Evolutionary conservation across 2,113 vertebrate genomes (phyloP).

Genomic region (Propithecus coquereli): DNA sequence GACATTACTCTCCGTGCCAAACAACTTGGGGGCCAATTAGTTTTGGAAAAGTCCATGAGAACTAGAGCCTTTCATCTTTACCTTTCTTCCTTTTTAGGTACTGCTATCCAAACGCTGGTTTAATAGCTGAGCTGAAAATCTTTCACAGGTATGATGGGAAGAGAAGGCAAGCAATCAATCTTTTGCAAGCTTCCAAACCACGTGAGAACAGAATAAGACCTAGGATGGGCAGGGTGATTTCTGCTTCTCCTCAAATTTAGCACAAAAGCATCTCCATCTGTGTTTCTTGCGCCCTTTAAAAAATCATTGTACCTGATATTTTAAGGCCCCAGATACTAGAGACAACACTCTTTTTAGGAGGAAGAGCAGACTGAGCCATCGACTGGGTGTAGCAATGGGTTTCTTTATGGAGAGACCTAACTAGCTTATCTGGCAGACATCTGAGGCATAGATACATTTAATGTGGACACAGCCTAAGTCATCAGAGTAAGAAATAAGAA

Average conservation of each 20-base stretch:
- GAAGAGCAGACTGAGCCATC: neutral
- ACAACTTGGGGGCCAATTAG: neutral
- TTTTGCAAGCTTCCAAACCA: neutral
- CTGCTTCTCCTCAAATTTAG: neutral
- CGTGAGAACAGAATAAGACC: neutral
- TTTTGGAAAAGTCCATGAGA: conserved; percentile 1
- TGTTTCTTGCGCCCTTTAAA: neutral
- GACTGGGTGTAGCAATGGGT: neutral
- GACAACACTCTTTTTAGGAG: neutral
- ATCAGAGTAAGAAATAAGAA: neutral
- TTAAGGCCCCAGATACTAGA: neutral
- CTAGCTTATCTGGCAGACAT: neutral
- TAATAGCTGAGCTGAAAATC: neutral
- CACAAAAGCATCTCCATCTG: neutral
- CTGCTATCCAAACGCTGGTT: neutral
- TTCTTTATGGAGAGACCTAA: neutral
- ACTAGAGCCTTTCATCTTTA: neutral
- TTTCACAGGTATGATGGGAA: conserved; percentile 24
- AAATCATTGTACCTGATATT: neutral
- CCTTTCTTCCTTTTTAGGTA: neutral
- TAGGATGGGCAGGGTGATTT: neutral
- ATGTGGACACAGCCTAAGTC: neutral
- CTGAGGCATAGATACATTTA: neutral
- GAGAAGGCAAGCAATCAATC: neutral
- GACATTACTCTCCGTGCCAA: neutral